phyloP scores from a whole-genome alignment of 2,888 invertebrate species.

The Sminthurides aquaticus region DNA sequence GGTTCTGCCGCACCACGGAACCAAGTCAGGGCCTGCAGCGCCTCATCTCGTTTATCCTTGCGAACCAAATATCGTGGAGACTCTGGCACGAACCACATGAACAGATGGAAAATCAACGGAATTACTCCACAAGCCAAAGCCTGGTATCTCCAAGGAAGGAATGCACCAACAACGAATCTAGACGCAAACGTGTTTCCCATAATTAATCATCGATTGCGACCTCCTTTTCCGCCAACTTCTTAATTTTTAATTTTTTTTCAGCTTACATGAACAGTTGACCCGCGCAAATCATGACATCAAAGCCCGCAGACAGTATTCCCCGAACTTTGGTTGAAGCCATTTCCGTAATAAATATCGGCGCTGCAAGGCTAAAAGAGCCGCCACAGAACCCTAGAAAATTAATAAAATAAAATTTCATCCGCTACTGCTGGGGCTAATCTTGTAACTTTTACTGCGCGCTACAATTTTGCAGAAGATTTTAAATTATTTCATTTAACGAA shows the following conservation, averaged over 20 bases:
- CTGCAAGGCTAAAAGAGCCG: constrained; percentile 77
- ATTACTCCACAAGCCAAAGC: constrained; percentile 61
- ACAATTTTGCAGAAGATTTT: no score
- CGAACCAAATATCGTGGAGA: constrained; percentile 63
- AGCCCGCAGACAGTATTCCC: constrained; percentile 60
- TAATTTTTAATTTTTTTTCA: not conserved
- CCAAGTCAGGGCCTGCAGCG: constrained; percentile 61
- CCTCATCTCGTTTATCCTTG: constrained; percentile 53
- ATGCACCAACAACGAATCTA: constrained; percentile 55
- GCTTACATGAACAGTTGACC: constrained; percentile 41
- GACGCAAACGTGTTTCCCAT: no score
- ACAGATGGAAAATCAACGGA: constrained; percentile 61
- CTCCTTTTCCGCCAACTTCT: not conserved
- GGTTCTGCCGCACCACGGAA: constrained; percentile 58
- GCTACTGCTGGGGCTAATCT: no score
- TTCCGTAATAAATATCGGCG: constrained; percentile 78
- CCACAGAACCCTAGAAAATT: constrained; percentile 59
- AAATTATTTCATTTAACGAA: no score
- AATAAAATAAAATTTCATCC: no score
- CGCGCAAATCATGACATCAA: constrained; percentile 66
- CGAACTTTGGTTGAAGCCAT: constrained; percentile 67
- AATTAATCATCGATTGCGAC: not conserved
- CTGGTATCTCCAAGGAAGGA: constrained; percentile 56
- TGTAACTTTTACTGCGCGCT: no score
- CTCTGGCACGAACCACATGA: constrained; percentile 76